Conservation (phyloP, 2,113 vertebrate genomes). For the Bombycilla garrulus region DNA sequence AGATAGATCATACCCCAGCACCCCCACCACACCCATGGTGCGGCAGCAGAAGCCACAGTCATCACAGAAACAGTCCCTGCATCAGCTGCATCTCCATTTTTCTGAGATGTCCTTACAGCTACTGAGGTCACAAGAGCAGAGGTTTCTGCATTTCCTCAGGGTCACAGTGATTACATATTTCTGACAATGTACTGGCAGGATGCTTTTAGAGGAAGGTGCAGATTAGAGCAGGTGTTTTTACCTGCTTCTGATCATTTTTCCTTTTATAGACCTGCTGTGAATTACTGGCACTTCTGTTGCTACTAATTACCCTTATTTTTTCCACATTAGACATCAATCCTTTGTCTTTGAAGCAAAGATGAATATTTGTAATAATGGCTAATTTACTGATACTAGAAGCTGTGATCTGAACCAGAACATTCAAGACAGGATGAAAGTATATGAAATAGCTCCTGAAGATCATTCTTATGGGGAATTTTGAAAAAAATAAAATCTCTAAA, state of each 20-base stretch:
- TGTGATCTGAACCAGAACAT: background rate
- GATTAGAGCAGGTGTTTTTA: background rate
- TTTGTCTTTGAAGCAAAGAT: background rate
- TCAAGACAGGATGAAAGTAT: background rate
- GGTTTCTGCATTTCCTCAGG: background rate
- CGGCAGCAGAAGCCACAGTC: background rate
- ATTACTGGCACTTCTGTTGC: background rate
- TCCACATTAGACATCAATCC: background rate
- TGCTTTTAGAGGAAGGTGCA: background rate
- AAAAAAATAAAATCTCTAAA: background rate
- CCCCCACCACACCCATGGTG: background rate
- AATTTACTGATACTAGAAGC: background rate
- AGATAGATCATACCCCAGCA: background rate
- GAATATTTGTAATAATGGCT: background rate
- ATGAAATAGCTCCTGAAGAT: background rate
- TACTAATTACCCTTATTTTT: background rate
- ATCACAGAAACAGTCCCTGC: background rate
- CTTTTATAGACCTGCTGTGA: background rate
- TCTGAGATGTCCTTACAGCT: background rate
- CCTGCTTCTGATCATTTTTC: background rate
- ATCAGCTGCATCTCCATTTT: background rate
- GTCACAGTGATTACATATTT: background rate
- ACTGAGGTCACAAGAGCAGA: too few species aligned
- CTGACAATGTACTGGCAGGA: background rate
- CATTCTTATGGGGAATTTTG: background rate